Evolutionary conservation across 1,140 invertebrate species (phyloP).

Genomic region (Conus betulinus): DNA sequence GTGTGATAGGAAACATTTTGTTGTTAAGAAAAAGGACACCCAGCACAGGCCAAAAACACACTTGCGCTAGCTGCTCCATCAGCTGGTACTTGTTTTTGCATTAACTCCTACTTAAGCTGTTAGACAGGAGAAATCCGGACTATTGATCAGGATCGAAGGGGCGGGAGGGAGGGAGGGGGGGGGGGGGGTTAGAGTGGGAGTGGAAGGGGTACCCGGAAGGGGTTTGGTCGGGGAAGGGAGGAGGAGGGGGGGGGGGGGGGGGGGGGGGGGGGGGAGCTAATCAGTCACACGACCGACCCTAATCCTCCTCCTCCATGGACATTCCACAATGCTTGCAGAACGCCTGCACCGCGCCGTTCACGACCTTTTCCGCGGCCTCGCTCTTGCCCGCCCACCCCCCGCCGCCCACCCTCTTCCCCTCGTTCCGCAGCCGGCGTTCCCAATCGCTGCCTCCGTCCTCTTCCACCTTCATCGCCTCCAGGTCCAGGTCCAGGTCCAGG

Average conservation of each 20-base stretch:
- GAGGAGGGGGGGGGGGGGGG: neutral
- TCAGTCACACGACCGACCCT: neutral
- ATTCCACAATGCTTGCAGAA: conserved; percentile 39
- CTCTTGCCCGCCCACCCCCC: neutral
- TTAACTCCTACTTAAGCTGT: too few relatives aligned
- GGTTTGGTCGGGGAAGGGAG: neutral
- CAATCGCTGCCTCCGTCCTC: neutral
- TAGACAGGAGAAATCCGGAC: too few relatives aligned
- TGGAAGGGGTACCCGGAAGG: too few relatives aligned
- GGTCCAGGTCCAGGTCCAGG: neutral
- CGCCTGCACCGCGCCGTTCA: neutral
- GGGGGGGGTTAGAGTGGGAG: too few relatives aligned
- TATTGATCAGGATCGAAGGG: too few relatives aligned
- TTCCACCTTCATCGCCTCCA: neutral
- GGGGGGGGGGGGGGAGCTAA: neutral
- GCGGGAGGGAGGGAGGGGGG: too few relatives aligned
- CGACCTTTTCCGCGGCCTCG: neutral
- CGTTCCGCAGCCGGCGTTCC: neutral
- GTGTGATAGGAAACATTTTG: too few relatives aligned
- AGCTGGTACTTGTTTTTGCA: too few relatives aligned
- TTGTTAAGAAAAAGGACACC: too few relatives aligned
- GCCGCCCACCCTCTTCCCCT: neutral
- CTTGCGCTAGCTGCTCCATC: too few relatives aligned
- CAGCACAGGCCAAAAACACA: too few relatives aligned
- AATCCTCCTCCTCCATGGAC: conserved; percentile 24